Evolutionary conservation across 2,113 vertebrate species (phyloP).

Genomic region (Natator depressus): DNA sequence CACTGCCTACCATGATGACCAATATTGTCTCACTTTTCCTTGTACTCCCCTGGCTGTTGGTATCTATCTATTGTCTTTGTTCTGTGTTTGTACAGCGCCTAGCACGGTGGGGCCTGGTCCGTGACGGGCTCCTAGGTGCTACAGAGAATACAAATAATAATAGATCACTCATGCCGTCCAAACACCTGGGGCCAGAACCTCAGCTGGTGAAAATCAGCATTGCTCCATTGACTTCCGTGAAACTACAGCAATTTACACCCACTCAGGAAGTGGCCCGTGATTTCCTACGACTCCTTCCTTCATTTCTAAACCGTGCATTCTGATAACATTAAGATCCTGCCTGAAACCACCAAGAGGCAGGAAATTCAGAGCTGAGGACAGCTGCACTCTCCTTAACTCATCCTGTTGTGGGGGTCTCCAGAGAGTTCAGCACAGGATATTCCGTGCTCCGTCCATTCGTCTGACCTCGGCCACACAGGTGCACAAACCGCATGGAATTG

Average conservation of each 20-base stretch:
- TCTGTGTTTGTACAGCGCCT: neutral
- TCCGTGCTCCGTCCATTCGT: neutral
- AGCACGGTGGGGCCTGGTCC: neutral
- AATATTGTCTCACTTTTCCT: neutral
- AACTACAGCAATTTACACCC: neutral
- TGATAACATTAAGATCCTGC: neutral
- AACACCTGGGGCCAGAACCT: neutral
- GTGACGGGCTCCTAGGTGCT: neutral
- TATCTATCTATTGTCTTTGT: neutral
- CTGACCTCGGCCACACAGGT: neutral
- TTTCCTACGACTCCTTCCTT: conserved; percentile 12
- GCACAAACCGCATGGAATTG: neutral
- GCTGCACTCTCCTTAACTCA: neutral
- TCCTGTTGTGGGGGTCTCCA: neutral
- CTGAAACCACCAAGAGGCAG: conserved; percentile 6
- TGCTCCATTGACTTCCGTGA: neutral
- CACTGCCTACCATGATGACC: neutral
- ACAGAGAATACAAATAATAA: neutral
- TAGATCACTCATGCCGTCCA: neutral
- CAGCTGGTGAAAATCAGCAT: neutral
- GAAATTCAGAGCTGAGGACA: neutral
- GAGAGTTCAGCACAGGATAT: neutral
- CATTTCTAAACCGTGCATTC: neutral
- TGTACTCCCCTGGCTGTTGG: neutral
- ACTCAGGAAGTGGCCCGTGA: neutral